Percentiles rank a stretch among this genome's conserved stretches.
Conservation (phyloP, 1,140 invertebrate species). For the Zophobas morio region DNA sequence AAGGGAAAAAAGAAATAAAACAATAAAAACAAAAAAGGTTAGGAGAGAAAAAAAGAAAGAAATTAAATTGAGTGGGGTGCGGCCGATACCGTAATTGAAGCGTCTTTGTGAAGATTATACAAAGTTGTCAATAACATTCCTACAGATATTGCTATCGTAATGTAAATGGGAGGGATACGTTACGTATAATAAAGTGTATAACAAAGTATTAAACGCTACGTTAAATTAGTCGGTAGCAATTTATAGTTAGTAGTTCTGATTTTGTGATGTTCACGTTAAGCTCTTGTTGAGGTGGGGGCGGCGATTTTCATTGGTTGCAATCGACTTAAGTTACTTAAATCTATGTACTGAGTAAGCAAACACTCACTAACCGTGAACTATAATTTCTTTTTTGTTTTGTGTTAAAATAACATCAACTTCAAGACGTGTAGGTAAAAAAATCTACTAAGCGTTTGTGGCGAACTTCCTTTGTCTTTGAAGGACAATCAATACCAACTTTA, state of each 20-base stretch:
- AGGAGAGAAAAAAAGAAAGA: slow-evolving; percentile 60
- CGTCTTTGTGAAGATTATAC: slow-evolving; percentile 36
- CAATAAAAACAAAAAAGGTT: slow-evolving; percentile 65
- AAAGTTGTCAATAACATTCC: slow-evolving; percentile 39
- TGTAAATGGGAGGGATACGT: slow-evolving; percentile 47
- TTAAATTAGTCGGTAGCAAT: slow-evolving; percentile 29
- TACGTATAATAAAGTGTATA: slow-evolving; percentile 44
- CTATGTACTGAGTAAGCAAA: no score
- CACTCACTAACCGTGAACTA: no score
- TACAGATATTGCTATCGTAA: slow-evolving; percentile 27
- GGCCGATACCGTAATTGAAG: slow-evolving; percentile 34
- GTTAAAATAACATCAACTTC: no score
- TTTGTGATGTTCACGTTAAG: background rate
- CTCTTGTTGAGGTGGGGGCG: no score
- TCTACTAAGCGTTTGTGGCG: no score
- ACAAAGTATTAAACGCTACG: slow-evolving; percentile 40
- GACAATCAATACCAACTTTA: no score
- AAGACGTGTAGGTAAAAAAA: no score
- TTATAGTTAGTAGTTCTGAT: background rate
- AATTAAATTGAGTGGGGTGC: slow-evolving; percentile 35
- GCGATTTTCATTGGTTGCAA: no score
- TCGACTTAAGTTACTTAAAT: no score
- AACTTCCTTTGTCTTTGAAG: no score
- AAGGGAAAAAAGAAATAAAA: slow-evolving; percentile 67
- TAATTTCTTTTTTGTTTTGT: no score